A percentile compares a stretch with the other conserved stretches of the same genome.
Conservation (phyloP, 2,797 vertebrate species). For the Microctenopoma lineatum region DNA sequence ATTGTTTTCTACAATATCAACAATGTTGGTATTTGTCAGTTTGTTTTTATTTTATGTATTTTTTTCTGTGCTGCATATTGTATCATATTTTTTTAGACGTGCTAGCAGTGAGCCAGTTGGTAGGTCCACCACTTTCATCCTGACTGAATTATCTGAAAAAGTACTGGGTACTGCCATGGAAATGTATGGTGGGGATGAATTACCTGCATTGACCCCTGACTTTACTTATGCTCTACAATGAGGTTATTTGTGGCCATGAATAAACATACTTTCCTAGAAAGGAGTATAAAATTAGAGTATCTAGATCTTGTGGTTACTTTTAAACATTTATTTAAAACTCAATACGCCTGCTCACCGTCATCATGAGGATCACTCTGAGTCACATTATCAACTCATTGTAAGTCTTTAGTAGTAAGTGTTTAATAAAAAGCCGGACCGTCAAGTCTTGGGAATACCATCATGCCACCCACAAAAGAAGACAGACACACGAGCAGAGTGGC, state of each 20-base stretch:
- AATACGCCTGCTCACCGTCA: too few species aligned
- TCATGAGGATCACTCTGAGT: neutral
- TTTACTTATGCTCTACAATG: neutral
- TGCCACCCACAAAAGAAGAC: constrained; percentile 45
- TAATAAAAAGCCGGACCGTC: constrained; percentile 34
- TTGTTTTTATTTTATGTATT: neutral
- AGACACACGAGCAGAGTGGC: constrained; percentile 46
- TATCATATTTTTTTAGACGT: neutral
- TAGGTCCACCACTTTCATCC: neutral
- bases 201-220: neutral
- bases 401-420: constrained; percentile 12
- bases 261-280: neutral
- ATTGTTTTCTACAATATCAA: too few species aligned
- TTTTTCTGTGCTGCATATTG: neutral
- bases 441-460: constrained; percentile 32
- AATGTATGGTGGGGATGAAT: too few species aligned
- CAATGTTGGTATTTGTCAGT: neutral
- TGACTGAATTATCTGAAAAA: too few species aligned
- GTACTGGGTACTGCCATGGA: too few species aligned
- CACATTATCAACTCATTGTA: neutral
- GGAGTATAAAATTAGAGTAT: too few species aligned
- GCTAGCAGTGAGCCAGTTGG: neutral
- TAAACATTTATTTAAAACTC: too few species aligned
- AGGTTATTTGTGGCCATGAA: neutral
- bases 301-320: too few species aligned